A percentile compares a stretch with the other conserved stretches of the same genome.
Evolutionary conservation across 2,888 invertebrate species (phyloP).

Genomic region (Tineola bisselliella): DNA sequence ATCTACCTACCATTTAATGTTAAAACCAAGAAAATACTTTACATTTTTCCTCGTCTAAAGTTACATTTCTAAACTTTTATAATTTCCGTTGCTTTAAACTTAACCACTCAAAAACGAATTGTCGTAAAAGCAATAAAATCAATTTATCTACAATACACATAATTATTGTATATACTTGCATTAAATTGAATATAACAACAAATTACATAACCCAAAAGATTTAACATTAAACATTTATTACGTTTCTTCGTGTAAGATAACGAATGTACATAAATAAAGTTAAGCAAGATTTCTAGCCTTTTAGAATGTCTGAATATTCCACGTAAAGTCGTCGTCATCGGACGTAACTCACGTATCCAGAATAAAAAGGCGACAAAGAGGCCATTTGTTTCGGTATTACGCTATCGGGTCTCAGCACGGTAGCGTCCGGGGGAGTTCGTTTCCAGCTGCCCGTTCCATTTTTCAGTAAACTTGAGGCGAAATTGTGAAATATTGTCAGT

Average conservation of each 20-base stretch:
- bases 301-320: constrained; percentile 1
- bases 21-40: constrained; percentile 38
- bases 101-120: neutral
- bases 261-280: constrained; percentile 24
- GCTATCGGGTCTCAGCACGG: constrained; percentile 42
- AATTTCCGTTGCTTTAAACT: constrained; percentile 22
- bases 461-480: constrained; percentile 29
- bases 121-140: neutral
- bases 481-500: constrained; percentile 34
- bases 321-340: neutral
- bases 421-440: constrained; percentile 20
- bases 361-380: constrained; percentile 47
- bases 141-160: neutral
- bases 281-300: neutral
- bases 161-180: no score
- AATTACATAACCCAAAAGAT: no score
- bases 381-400: constrained; percentile 60
- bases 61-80: constrained; percentile 25
- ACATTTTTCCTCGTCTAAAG: constrained; percentile 27
- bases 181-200: no score
- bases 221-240: no score
- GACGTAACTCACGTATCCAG: constrained; percentile 39
- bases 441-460: constrained; percentile 30
- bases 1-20: constrained; percentile 46
- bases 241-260: no score